Base-by-base conservation (phyloP, 2,113 vertebrate genomes). In the Petrocephalus microphthalmus region DNA sequence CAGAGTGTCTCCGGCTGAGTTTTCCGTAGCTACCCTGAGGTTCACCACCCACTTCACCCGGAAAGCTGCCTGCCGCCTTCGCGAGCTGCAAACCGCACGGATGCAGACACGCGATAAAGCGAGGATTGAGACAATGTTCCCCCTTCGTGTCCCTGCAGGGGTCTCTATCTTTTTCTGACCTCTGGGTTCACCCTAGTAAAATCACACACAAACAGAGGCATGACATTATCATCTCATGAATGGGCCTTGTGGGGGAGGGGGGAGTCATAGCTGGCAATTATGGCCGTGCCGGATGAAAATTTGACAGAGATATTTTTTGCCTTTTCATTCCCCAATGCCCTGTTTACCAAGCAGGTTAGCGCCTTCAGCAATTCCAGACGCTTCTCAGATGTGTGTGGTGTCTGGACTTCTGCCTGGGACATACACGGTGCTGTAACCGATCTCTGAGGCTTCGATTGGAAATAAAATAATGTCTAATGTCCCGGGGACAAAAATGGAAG, bases 161-260 rank as follows among this genome's bases (percentile, higher is more conserved):
- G 92, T 85, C 93, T 91, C 89, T 95, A 95, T 95, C 94, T 93
- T 89, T 64, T 10, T 64, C 93, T 90, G 87, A 89, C 88, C 47
- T 92, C 92, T 91, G 91, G 91, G 94, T 95, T 96, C 94, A 95
- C 93, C 90, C 87, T 91, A 93, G 94, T 95, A 93, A 95, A 93
- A 94, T 94, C 92, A 17, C 91, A 94, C 93, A 94, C 93, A 94
- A 92, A 91, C 93, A 93, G 92, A 94, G 92, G 92, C 92, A 92
- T 94, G 94, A 92, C 93, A 88, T 93, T 93, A 95, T 96, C 95
- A 96, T 89, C 94, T 95, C 93, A 95, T 96, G 94, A 95, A 96
- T 95, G 92, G 94, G 92, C 91, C 91, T 90, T 93, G 90, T 92
- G 87, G 53, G 87, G 2, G 3, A 52, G 87, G 51, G 2, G 2